Base-by-base conservation (phyloP, 2,888 invertebrate species). In the Arctia plantaginis region DNA sequence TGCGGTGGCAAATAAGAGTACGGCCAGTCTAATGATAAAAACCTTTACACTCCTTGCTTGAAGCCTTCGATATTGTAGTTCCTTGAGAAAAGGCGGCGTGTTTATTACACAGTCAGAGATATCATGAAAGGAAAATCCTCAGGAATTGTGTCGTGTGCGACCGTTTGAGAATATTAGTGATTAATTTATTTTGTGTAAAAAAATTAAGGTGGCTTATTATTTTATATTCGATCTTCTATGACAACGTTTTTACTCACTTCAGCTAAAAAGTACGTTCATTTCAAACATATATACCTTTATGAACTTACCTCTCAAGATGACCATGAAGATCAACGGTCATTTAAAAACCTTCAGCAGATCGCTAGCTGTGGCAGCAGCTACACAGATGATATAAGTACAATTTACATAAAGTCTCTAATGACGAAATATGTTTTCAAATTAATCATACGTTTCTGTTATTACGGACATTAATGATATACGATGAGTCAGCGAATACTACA, bases 401-500 rank as follows among this genome's bases (percentile, higher is more conserved):
- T 33, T 71, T 62, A 47, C 71, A 69, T 69, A 68, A 69, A 72
- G 67, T 64, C 68, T n/a, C 47, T 71, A 47, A 71, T 71, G 71
- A 71, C 71, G 68, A 71, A 76, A 73, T 73, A 66, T 76, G 64
- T 76, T 73, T 76, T 71, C 47, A 76, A 73, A 73, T 76, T 71
- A 76, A 76, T 76, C 51, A 51, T 71, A 64, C 65, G 68, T 76
- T 71, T 73, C 73, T 76, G 70, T 66, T 73, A 76, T 73, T 73
- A 67, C 67, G n/a, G 55, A 72, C 74, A 51, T 75, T 82, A 77
- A 84, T 78, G 77, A 81, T 83, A 81, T 51, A 81, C 70, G 70
- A 73, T 85, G 85, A 84, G 64, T 83, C 80, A 73, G 79, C 85
- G 71, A 64, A 47, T 74, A 65, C 13, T 59, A 65, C 47, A 72